Percentiles rank a stretch among this genome's conserved stretches.
These are phyloP conservation scores for Ia io DNA, from an alignment of 2,113 vertebrate genomes.

Conservation along the genomic window DNA sequence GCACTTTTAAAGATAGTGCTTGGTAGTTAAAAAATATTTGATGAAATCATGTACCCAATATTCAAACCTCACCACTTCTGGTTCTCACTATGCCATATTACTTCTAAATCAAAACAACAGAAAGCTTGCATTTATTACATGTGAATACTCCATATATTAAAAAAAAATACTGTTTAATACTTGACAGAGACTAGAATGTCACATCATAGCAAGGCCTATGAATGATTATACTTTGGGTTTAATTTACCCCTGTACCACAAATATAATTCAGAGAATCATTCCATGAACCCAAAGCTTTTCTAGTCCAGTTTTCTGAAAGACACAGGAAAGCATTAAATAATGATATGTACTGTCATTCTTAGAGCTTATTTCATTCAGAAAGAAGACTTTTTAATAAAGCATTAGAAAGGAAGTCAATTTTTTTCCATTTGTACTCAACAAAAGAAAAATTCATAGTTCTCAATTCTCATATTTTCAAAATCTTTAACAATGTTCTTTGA, in stretches of 20 bases:
- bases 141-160: neutral
- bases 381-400: neutral
- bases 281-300: neutral
- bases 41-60: neutral
- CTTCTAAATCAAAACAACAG: neutral
- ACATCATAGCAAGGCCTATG: neutral
- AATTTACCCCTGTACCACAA: neutral
- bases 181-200: neutral
- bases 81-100: neutral
- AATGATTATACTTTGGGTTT: neutral
- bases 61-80: neutral
- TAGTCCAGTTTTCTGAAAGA: neutral
- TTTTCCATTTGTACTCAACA: neutral
- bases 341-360: neutral
- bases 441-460: neutral
- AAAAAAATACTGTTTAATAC: neutral
- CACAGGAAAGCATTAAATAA: neutral
- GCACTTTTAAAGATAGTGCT: neutral
- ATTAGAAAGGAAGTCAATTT: neutral
- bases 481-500: neutral
- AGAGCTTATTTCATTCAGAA: neutral
- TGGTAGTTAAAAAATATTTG: neutral
- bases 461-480: constrained; percentile 3
- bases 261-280: neutral
- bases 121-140: neutral